Base-by-base conservation (phyloP, 2,113 vertebrate genomes). In the Xiphophorus maculatus region DNA sequence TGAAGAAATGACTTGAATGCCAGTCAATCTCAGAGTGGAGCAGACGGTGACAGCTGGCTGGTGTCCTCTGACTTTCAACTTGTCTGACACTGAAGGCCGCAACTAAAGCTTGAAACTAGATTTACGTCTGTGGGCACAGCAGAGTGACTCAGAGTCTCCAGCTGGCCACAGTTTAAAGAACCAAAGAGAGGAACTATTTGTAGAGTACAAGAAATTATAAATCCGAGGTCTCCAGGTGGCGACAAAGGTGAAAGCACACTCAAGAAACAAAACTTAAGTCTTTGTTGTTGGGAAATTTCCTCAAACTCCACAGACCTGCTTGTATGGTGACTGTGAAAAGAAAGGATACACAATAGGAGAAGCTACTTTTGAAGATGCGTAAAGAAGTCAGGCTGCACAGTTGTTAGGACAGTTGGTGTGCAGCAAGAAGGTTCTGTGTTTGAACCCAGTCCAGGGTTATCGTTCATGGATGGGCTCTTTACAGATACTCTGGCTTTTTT, bases 21-120 rank as follows among this genome's bases (percentile, higher is more conserved):
- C 73, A 35, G 67, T 70, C 69, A 37, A 66, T 82, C 77, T 80
- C 68, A 74, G 68, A 80, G 76, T 73, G 60, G 76, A 82, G 69
- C 71, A 77, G 77, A 78, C 69, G 61, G 79, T 81, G 88, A 89
- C 87, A 91, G 87, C 88, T 90, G 88, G 48, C 76, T 69, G 81
- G 79, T 32, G 64, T 82, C 69, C 71, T 75, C 63, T 1, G 63
- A 82, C 79, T 84, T 71, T 84, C 69, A 85, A 81, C 77, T 71
- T 84, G 67, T 76, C 33, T 78, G 86, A 90, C 87, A 86, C 42
- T 22, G 63, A 82, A 82, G 87, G 90, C 86, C 80, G 48, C n/a
- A n/a, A 7, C 54, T 80, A 69, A 74, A 81, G 86, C 82, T 82
- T 76, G 69, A n/a, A 44, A 81, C 75, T 80, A 72, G 88, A 90